A percentile compares a stretch with the other conserved stretches of the same genome.
Conservation (phyloP, 2,888 invertebrate species). For the Marronus borbonicus region DNA sequence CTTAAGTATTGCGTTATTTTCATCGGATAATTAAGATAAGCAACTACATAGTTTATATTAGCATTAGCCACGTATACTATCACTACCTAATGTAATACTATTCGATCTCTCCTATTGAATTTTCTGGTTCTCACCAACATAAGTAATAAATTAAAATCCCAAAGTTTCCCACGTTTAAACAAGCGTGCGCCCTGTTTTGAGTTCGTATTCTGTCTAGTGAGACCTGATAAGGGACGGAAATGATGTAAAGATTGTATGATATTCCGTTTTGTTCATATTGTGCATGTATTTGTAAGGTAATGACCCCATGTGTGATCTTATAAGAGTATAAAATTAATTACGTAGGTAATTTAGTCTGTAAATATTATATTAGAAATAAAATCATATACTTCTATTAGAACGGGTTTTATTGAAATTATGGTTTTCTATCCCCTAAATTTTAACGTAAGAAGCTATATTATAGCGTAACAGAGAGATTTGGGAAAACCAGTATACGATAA, state of each 20-base stretch:
- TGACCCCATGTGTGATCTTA: conserved; percentile 68
- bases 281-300: conserved; percentile 68
- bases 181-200: conserved; percentile 17
- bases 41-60: background rate
- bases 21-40: conserved; percentile 5
- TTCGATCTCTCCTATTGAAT: background rate
- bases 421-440: too few relatives aligned
- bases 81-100: background rate
- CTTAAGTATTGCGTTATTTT: background rate
- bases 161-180: conserved; percentile 34
- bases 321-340: conserved; percentile 60
- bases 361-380: conserved; percentile 66
- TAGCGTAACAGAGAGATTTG: too few relatives aligned
- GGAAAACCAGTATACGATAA: too few relatives aligned
- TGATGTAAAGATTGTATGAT: conserved; percentile 48
- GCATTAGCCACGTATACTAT: background rate
- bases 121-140: conserved; percentile 1
- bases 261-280: conserved; percentile 61
- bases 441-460: too few relatives aligned
- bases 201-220: conserved; percentile 20
- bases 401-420: conserved; percentile 43
- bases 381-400: conserved; percentile 65
- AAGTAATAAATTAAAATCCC: conserved; percentile 1
- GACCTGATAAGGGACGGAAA: conserved; percentile 36
- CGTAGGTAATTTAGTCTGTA: conserved; percentile 65